Percentiles rank a stretch among this genome's conserved stretches.
These are phyloP conservation scores for Acanthosepion pharaonis DNA, from an alignment of 2,888 invertebrate genomes.

Conservation along the genomic window DNA sequence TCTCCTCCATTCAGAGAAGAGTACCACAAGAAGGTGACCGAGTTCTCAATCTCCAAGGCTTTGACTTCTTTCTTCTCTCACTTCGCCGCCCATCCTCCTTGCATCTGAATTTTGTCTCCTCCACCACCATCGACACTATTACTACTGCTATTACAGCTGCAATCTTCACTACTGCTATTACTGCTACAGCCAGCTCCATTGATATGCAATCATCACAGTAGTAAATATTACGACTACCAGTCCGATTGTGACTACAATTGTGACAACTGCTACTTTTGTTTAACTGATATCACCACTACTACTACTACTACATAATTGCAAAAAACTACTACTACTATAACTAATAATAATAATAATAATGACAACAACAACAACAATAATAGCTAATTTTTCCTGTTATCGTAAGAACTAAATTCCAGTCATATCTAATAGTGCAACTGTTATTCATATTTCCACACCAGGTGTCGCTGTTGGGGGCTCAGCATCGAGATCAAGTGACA, in stretches of 20 bases:
- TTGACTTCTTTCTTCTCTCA: not conserved
- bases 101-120: not conserved
- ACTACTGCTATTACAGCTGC: not conserved
- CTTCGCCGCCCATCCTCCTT: not conserved
- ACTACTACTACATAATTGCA: not conserved
- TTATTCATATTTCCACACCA: no score
- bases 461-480: no score
- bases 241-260: not conserved
- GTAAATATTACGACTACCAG: not conserved
- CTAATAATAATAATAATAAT: not conserved
- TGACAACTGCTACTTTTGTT: not conserved
- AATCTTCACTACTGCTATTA: not conserved
- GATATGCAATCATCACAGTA: not conserved
- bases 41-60: slow-evolving; percentile 33
- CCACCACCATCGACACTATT: not conserved
- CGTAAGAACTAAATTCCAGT: no score
- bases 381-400: no score
- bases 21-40: slow-evolving; percentile 33
- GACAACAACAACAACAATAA: not conserved
- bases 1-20: slow-evolving; percentile 33
- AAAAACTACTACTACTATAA: not conserved
- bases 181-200: not conserved
- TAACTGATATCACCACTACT: not conserved
- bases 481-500: no score
- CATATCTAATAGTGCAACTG: no score